phyloP scores from a whole-genome alignment of 2,888 invertebrate species.

The Conomelus anceps region DNA sequence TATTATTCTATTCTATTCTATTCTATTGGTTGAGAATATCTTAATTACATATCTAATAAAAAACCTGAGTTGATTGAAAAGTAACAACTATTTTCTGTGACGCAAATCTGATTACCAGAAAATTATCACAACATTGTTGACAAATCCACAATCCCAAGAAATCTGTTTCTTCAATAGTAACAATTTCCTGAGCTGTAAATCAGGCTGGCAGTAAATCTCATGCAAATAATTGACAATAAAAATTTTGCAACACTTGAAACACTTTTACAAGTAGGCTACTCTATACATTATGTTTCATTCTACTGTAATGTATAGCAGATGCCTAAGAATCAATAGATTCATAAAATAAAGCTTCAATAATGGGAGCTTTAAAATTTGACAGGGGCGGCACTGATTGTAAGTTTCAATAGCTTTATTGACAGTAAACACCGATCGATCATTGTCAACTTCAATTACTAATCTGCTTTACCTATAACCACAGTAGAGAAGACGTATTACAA shows the following conservation, averaged over 20 bases:
- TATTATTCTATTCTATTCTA: too few relatives aligned
- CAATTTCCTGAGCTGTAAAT: not conserved
- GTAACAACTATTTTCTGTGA: too few relatives aligned
- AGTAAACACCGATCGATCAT: not conserved
- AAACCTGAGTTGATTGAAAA: too few relatives aligned
- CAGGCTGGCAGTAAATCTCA: not conserved
- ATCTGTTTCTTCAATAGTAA: too few relatives aligned
- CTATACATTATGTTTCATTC: not conserved
- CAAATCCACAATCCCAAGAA: too few relatives aligned
- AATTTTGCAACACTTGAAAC: not conserved
- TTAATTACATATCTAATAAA: too few relatives aligned
- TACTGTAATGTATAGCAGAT: not conserved
- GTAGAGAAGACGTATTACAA: too few relatives aligned
- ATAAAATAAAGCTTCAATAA: not conserved
- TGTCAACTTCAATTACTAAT: not conserved
- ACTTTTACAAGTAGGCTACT: not conserved
- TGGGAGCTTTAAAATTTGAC: not conserved
- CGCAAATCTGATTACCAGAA: too few relatives aligned
- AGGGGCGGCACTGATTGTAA: not conserved
- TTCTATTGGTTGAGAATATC: too few relatives aligned
- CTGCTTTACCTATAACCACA: not conserved
- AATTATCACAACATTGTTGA: too few relatives aligned
- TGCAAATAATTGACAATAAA: not conserved
- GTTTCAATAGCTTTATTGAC: not conserved
- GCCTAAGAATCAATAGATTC: not conserved